A percentile compares a stretch with the other conserved stretches of the same genome.
Evolutionary conservation across 2,113 vertebrate genomes (phyloP).

Genomic region (Columba janthina): DNA sequence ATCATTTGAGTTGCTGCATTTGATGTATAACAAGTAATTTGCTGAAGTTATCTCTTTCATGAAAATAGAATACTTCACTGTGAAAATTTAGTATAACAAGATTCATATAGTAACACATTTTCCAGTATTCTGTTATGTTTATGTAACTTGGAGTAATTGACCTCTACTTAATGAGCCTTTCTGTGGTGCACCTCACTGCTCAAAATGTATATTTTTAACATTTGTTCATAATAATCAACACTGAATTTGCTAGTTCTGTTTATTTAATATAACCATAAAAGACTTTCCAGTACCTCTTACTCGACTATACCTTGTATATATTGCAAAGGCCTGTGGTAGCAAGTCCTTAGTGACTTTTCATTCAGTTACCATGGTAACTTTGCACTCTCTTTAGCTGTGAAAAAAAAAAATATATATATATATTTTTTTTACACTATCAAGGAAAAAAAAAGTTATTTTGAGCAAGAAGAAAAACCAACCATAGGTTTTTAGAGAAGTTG

Average conservation of each 20-base stretch:
- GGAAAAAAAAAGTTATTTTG: background rate
- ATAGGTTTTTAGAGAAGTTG: background rate
- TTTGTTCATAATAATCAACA: background rate
- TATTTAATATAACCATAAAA: background rate
- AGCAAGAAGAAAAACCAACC: background rate
- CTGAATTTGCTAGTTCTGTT: background rate
- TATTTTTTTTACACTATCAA: background rate
- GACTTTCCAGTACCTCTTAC: slow-evolving; percentile 4
- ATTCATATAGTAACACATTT: background rate
- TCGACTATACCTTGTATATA: slow-evolving; percentile 1
- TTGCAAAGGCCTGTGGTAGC: slow-evolving; percentile 15
- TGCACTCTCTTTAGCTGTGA: slow-evolving; percentile 17
- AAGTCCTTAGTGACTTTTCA: slow-evolving; percentile 50
- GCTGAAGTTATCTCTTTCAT: background rate
- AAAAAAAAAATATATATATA: background rate
- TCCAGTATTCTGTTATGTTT: background rate
- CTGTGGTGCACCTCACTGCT: background rate
- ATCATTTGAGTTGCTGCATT: background rate
- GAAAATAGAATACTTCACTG: background rate
- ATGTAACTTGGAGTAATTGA: background rate
- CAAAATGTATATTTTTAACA: background rate
- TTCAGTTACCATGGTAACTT: slow-evolving; percentile 62
- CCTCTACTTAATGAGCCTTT: background rate
- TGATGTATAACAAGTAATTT: background rate
- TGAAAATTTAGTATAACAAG: background rate